phyloP scores from a whole-genome alignment of 2,888 invertebrate species.

The Pristionchus fissidentatus region DNA sequence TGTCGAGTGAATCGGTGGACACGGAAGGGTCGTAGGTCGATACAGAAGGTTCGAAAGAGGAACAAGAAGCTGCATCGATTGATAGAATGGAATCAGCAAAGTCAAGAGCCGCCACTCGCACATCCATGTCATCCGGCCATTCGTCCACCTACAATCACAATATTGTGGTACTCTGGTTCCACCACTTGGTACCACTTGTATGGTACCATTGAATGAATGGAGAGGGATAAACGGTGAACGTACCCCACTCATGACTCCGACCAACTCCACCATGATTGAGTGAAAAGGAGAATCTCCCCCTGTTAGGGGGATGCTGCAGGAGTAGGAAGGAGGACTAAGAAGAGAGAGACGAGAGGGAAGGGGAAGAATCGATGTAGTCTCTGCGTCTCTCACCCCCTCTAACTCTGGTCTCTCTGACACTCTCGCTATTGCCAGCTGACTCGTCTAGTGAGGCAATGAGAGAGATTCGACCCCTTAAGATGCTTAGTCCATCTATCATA shows the following conservation, averaged over 20 bases:
- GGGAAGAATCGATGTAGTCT: slow-evolving; percentile 33
- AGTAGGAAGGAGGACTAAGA: slow-evolving; percentile 39
- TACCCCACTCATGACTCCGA: slow-evolving; percentile 54
- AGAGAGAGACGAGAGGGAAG: background rate
- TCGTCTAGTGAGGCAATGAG: slow-evolving; percentile 5
- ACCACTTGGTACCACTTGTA: too few species aligned
- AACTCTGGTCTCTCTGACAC: slow-evolving; percentile 23
- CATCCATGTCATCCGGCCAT: slow-evolving; percentile 73
- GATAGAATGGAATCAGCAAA: slow-evolving; percentile 62
- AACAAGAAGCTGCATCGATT: slow-evolving; percentile 41
- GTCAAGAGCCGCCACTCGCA: slow-evolving; percentile 74
- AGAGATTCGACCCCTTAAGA: background rate
- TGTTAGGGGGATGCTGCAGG: slow-evolving; percentile 16
- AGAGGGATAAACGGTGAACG: too few species aligned
- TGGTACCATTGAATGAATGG: too few species aligned
- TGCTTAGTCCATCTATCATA: background rate
- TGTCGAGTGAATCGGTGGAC: slow-evolving; percentile 74
- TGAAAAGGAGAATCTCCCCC: background rate
- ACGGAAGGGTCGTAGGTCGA: slow-evolving; percentile 59
- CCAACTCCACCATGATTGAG: slow-evolving; percentile 59
- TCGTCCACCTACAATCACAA: too few species aligned
- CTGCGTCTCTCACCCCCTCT: slow-evolving; percentile 42
- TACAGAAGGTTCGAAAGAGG: slow-evolving; percentile 46
- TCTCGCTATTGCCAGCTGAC: slow-evolving; percentile 48
- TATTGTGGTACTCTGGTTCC: slow-evolving; percentile 61